Conservation (phyloP, 2,113 vertebrate genomes). For the Larimichthys crocea region DNA sequence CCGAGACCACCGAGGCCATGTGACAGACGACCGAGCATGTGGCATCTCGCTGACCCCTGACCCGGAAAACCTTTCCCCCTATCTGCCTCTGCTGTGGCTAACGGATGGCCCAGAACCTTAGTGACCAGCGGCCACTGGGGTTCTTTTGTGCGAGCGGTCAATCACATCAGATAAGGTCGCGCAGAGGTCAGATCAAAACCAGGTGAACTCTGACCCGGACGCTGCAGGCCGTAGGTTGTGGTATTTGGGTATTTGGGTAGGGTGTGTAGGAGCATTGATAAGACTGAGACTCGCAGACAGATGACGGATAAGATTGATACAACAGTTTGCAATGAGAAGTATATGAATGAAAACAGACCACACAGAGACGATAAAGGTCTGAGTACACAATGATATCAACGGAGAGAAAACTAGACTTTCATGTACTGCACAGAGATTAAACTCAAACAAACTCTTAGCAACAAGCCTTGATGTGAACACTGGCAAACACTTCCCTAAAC, state of each 20-base stretch:
- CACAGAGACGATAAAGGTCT: constrained; percentile 21
- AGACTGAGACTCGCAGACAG: constrained; percentile 32
- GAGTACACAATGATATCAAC: not conserved
- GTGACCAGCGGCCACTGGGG: constrained; percentile 64
- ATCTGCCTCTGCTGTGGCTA: constrained; percentile 63
- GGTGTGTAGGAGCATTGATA: constrained; percentile 50
- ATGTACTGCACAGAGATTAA: no score
- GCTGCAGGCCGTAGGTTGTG: constrained; percentile 41
- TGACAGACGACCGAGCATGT: constrained; percentile 81
- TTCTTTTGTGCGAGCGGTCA: constrained; percentile 71
- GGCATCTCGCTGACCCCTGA: constrained; percentile 78
- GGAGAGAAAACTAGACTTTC: not conserved
- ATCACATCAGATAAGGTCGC: constrained; percentile 66
- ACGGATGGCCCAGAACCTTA: constrained; percentile 59
- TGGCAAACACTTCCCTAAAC: not conserved
- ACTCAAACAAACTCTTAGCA: not conserved
- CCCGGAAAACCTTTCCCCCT: constrained; percentile 65
- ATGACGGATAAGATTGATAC: constrained; percentile 50
- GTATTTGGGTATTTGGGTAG: constrained; percentile 46
- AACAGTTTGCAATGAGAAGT: constrained; percentile 29
- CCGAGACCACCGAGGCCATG: constrained; percentile 55
- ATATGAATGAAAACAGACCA: constrained; percentile 35
- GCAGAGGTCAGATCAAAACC: constrained; percentile 61
- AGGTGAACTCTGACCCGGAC: constrained; percentile 73
- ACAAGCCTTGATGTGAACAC: not conserved